Evolutionary conservation across 2,113 vertebrate species (phyloP).

Genomic region (Megaceryle torquata): DNA sequence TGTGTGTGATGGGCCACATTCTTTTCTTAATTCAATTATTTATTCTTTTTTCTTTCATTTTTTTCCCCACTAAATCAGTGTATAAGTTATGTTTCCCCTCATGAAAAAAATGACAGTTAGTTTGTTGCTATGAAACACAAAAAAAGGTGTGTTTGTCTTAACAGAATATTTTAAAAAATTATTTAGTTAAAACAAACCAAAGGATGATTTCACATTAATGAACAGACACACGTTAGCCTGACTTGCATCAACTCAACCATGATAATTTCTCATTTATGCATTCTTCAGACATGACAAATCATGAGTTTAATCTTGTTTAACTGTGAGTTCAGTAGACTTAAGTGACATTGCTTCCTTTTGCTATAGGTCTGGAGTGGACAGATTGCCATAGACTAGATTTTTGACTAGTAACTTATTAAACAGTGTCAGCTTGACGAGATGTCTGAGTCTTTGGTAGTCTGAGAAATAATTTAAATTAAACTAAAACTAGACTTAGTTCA

Average conservation of each 20-base stretch:
- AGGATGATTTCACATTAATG: background rate
- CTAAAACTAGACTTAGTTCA: too few relatives aligned
- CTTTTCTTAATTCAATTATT: background rate
- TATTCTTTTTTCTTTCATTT: background rate
- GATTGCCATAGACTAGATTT: background rate
- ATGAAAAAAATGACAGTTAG: background rate
- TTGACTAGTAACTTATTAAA: background rate
- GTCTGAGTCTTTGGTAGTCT: background rate
- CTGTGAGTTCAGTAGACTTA: too few relatives aligned
- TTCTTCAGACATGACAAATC: background rate
- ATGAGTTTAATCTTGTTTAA: background rate
- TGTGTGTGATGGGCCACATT: background rate
- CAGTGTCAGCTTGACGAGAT: background rate
- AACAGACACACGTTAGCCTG: background rate
- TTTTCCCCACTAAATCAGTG: background rate
- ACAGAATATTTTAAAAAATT: background rate
- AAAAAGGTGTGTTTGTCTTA: background rate
- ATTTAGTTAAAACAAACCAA: background rate
- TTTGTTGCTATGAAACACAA: background rate
- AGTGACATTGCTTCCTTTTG: background rate
- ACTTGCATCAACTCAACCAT: rapidly evolving
- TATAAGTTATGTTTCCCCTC: background rate
- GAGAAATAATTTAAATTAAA: background rate
- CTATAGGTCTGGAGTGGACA: background rate
- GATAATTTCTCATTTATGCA: background rate